Evolutionary conservation across 2,888 invertebrate species (phyloP).

Genomic region (Aquatica leii): DNA sequence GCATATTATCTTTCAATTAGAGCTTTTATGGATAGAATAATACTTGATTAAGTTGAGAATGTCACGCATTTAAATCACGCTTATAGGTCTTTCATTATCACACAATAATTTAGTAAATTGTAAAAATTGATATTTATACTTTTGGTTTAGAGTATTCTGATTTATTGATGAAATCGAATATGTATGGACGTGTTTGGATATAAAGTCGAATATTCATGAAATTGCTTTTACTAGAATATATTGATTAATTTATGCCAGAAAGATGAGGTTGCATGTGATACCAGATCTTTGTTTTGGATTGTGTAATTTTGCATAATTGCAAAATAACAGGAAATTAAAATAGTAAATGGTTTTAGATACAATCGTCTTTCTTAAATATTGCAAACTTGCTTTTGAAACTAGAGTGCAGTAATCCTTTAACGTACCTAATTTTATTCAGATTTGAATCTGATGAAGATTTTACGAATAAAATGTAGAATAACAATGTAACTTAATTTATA

Average conservation of each 20-base stretch:
- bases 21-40: not conserved
- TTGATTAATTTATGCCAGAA: too few relatives aligned
- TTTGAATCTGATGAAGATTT: too few relatives aligned
- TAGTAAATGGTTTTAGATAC: too few relatives aligned
- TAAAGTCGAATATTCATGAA: constrained; percentile 24
- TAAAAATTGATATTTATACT: not conserved
- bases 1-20: not conserved
- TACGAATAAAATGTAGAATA: too few relatives aligned
- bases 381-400: too few relatives aligned
- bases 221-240: constrained; percentile 14
- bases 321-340: too few relatives aligned
- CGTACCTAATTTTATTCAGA: too few relatives aligned
- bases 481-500: too few relatives aligned
- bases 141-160: constrained; percentile 24
- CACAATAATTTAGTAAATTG: not conserved
- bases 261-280: constrained; percentile 12
- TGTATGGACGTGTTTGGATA: constrained; percentile 24
- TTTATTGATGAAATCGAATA: constrained; percentile 30
- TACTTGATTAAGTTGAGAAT: not conserved
- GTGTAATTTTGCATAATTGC: too few relatives aligned
- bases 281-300: constrained; percentile 2
- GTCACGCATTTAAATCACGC: not conserved
- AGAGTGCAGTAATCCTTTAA: too few relatives aligned
- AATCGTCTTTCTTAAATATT: too few relatives aligned
- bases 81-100: not conserved